Evolutionary conservation across 35 echinoderm and acorn worm species (phyloP).

Genomic region (Chiridota heheva): DNA sequence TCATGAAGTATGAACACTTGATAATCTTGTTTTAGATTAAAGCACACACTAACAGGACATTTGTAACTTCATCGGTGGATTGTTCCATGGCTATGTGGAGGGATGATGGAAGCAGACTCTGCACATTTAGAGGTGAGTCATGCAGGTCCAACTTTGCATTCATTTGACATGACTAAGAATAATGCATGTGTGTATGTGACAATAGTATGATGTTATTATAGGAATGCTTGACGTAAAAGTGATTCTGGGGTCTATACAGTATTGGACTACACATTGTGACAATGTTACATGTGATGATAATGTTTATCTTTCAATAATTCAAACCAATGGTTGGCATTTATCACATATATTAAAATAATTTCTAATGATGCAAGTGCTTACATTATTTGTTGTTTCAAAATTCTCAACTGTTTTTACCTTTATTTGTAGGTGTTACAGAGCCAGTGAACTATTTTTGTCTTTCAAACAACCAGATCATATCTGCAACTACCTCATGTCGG

Average conservation of each 20-base stretch:
- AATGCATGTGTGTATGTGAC: neutral
- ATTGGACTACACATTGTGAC: neutral
- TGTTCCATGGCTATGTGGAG: conserved; percentile 80
- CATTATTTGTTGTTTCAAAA: no score
- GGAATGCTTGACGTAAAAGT: neutral
- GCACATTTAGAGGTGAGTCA: conserved; percentile 76
- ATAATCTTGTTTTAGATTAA: conserved; percentile 69
- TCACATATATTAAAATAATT: no score
- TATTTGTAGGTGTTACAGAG: conserved; percentile 61
- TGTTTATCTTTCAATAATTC: no score
- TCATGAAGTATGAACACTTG: no score
- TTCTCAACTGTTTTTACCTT: neutral
- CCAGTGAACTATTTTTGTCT: conserved; percentile 79
- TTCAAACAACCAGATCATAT: conserved; percentile 73
- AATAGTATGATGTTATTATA: neutral
- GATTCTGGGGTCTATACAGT: neutral
- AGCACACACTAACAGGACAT: conserved; percentile 60
- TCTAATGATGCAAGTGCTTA: no score
- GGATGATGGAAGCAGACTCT: conserved; percentile 70
- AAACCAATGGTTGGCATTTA: no score
- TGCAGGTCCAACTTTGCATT: neutral
- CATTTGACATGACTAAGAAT: neutral
- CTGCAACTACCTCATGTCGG: conserved; percentile 81
- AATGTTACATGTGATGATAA: neutral
- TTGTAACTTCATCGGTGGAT: conserved; percentile 94